Evolutionary conservation across 2,888 invertebrate species (phyloP).

Genomic region (Scaptomyza caliginosa): DNA sequence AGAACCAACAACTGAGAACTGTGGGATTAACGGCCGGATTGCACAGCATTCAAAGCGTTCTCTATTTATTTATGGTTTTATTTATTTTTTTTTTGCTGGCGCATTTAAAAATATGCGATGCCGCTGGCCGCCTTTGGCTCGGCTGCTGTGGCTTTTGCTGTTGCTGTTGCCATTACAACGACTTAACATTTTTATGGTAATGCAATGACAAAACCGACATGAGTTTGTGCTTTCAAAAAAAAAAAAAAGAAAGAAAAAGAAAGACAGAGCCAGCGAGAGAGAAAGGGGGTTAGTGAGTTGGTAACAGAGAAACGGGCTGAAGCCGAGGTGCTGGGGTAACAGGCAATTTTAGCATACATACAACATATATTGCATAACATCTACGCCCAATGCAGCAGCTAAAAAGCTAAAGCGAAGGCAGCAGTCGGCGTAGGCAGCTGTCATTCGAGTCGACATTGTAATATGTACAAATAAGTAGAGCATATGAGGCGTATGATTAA

Average conservation of each 20-base stretch:
- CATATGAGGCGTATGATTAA: slow-evolving; percentile 69
- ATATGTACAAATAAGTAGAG: slow-evolving; percentile 68
- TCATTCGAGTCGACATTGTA: slow-evolving; percentile 61
- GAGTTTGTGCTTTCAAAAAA: slow-evolving; percentile 41
- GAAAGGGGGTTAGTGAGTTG: no score
- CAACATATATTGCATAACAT: slow-evolving; percentile 47
- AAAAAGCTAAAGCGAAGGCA: not conserved
- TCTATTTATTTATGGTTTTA: not conserved
- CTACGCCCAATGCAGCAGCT: slow-evolving; percentile 32
- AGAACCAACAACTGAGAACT: slow-evolving; percentile 17
- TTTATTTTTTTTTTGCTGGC: slow-evolving; percentile 1
- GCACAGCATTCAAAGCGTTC: slow-evolving; percentile 2
- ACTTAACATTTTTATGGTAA: slow-evolving; percentile 66
- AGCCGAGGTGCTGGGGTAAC: not conserved
- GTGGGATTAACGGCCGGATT: not conserved
- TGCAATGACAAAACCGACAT: slow-evolving; percentile 65
- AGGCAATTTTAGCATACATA: slow-evolving; percentile 44
- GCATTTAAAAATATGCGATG: slow-evolving; percentile 55
- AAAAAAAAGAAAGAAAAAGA: no score
- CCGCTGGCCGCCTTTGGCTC: slow-evolving; percentile 23
- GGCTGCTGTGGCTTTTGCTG: no score
- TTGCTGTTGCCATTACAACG: slow-evolving; percentile 51
- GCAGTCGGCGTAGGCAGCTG: slow-evolving; percentile 30
- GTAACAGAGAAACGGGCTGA: no score
- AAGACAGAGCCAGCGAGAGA: no score